Percentiles rank a stretch among this genome's conserved stretches.
Conservation (phyloP, 2,797 vertebrate genomes). For the Myoxocephalus aenaeus region DNA sequence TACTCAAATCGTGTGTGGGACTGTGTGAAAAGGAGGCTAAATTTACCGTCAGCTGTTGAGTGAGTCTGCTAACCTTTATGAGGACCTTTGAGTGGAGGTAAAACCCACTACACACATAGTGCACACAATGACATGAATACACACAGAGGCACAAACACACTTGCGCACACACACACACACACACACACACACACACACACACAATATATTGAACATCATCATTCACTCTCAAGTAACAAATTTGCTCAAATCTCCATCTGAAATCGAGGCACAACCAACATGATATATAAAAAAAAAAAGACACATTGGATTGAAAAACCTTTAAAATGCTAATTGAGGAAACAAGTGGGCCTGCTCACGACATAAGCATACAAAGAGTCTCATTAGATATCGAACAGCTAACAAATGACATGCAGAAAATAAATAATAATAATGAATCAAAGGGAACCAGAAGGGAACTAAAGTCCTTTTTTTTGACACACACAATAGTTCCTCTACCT, state of each 20-base stretch:
- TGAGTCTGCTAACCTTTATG: slow-evolving; percentile 72
- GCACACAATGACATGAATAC: slow-evolving; percentile 34
- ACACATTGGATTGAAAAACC: slow-evolving; percentile 24
- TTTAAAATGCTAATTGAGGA: slow-evolving; percentile 20
- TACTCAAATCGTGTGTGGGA: slow-evolving; percentile 65
- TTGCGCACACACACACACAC: slow-evolving; percentile 11
- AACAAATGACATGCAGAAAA: neutral
- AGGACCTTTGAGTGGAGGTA: slow-evolving; percentile 69
- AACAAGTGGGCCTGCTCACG: slow-evolving; percentile 45
- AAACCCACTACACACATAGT: slow-evolving; percentile 44
- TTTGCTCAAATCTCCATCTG: slow-evolving; percentile 39
- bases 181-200: slow-evolving; percentile 27
- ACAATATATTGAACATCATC: neutral
- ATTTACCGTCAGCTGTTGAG: slow-evolving; percentile 74
- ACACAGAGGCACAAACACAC: neutral
- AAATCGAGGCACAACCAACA: slow-evolving; percentile 43
- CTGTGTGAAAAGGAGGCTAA: slow-evolving; percentile 71
- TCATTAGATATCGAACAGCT: slow-evolving; percentile 8
- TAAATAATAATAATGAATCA: slow-evolving; percentile 3
- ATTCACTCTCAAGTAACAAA: slow-evolving; percentile 25
- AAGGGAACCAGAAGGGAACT: neutral
- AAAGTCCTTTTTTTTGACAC: neutral
- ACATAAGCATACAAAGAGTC: neutral
- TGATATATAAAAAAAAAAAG: slow-evolving; percentile 9
- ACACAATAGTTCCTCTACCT: neutral